Evolutionary conservation across 2,797 vertebrate species (phyloP), one percentile per base, ranked within the genome.

Genomic region (Heteromormyrus szaboi): DNA sequence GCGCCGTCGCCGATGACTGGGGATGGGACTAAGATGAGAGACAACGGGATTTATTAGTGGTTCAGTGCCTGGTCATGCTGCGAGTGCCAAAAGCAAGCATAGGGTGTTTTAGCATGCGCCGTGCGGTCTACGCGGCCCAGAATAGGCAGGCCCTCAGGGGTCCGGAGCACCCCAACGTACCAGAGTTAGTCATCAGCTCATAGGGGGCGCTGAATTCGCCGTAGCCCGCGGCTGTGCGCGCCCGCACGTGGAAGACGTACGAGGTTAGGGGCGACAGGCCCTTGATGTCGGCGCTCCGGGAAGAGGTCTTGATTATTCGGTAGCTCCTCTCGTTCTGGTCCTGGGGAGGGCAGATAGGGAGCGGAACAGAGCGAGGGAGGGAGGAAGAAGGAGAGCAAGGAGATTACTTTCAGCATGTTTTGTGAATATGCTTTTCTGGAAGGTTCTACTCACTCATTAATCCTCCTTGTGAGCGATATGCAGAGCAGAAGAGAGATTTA

Each of bases 251-350:
- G 92, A 99, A 99, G 85, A 99, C 97, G 2, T 99, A 99, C 0
- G 98, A 97, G 9, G 98, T 99, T 89, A 99, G 95, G 0, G 98
- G 97, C 92, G 97, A 99, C 92, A 99, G 95, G 83, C 98, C 98
- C 76, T 97, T 97, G 94, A 99, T 98, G 90, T 99, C 97, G 0
- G 97, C 97, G 54, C 94, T 97, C 89, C 96, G 96, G 65, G 97
- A 95, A 17, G 97, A 96, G 0, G 98, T 99, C 92, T 98, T 98
- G 91, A 99, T 98, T 89, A 99, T 98, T 87, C 98, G 97, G 90
- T 99, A 99, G 92, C 98, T 99, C 90, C 98, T 95, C 91, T 99
- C 98, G 0, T 96, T 99, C 94, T 99, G 98, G 94, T 99, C 98
- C 98, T 99, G 94, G 90, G 91, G 92, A 92, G 87, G 92, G 33